phyloP scores from a whole-genome alignment of 2,888 invertebrate species.

The Hirtodrosophila histrioides region DNA sequence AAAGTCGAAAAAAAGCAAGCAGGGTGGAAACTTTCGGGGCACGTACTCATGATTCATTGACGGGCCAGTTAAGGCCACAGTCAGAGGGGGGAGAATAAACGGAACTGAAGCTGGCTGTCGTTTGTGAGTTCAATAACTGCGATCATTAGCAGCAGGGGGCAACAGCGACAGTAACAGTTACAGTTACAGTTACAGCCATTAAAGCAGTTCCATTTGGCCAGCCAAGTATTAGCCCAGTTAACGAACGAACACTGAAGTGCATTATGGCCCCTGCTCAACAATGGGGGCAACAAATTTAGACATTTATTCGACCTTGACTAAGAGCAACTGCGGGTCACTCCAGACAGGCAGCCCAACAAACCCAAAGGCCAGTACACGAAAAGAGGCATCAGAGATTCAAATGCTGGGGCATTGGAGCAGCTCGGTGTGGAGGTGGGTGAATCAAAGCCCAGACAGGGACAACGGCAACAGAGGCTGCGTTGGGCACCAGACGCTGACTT shows the following conservation, averaged over 20 bases:
- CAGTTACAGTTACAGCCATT: slow-evolving; percentile 8
- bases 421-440: not conserved
- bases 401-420: slow-evolving; percentile 16
- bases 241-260: too few species aligned
- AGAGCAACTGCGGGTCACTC: slow-evolving; percentile 12
- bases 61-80: slow-evolving; percentile 37
- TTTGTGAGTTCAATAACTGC: slow-evolving; percentile 53
- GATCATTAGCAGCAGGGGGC: slow-evolving; percentile 42
- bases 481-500: slow-evolving; percentile 66
- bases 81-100: not conserved
- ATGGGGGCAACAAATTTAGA: slow-evolving; percentile 5
- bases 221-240: slow-evolving; percentile 12
- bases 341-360: slow-evolving; percentile 1
- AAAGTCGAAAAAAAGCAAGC: slow-evolving; percentile 31
- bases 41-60: slow-evolving; percentile 63
- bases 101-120: slow-evolving; percentile 8
- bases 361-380: not conserved
- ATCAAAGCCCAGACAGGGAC: slow-evolving; percentile 29
- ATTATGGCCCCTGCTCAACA: not conserved
- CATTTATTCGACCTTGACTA: slow-evolving; percentile 9
- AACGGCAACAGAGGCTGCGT: slow-evolving; percentile 17
- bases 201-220: slow-evolving; percentile 1
- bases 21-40: slow-evolving; percentile 51
- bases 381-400: slow-evolving; percentile 32
- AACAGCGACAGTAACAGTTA: slow-evolving; percentile 15